Percentiles rank a stretch among this genome's conserved stretches.
Conservation (phyloP, 1,140 invertebrate genomes). For the Limonius californicus region DNA sequence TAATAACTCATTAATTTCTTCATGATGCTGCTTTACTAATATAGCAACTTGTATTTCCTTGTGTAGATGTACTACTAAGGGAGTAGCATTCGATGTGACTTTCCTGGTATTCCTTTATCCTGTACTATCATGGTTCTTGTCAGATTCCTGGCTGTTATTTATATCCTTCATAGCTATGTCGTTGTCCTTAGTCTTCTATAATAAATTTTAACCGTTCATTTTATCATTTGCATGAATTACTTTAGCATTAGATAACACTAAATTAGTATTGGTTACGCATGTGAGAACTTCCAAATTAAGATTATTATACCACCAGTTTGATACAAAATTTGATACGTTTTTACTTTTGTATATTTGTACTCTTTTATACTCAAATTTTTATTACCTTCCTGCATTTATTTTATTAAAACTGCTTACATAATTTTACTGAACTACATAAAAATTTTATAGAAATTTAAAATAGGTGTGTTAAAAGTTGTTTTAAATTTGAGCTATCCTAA, state of each 20-base stretch:
- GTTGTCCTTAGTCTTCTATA: neutral
- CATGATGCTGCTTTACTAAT: slow-evolving; percentile 9
- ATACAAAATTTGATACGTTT: slow-evolving; percentile 12
- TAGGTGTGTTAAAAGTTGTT: neutral
- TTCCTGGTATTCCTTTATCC: slow-evolving; percentile 40
- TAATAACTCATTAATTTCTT: neutral
- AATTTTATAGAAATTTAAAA: too few species aligned
- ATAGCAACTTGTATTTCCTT: slow-evolving; percentile 24
- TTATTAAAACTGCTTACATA: too few species aligned
- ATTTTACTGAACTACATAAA: too few species aligned
- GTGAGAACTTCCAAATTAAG: neutral
- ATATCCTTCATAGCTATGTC: slow-evolving; percentile 12
- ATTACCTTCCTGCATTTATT: too few species aligned
- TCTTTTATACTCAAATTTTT: slow-evolving; percentile 22
- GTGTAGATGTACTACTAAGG: slow-evolving; percentile 35
- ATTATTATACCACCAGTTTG: neutral
- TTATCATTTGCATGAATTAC: too few species aligned
- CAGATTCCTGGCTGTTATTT: slow-evolving; percentile 33
- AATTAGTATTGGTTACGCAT: neutral
- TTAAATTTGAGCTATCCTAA: neutral
- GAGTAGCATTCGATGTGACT: slow-evolving; percentile 29
- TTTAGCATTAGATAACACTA: too few species aligned
- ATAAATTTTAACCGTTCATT: neutral
- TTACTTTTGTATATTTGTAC: slow-evolving; percentile 19
- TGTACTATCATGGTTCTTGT: slow-evolving; percentile 41